Percentiles rank a stretch among this genome's conserved stretches.
These are phyloP conservation scores for Nesidiocoris tenuis DNA, from an alignment of 2,888 invertebrate species.

Conservation along the genomic window DNA sequence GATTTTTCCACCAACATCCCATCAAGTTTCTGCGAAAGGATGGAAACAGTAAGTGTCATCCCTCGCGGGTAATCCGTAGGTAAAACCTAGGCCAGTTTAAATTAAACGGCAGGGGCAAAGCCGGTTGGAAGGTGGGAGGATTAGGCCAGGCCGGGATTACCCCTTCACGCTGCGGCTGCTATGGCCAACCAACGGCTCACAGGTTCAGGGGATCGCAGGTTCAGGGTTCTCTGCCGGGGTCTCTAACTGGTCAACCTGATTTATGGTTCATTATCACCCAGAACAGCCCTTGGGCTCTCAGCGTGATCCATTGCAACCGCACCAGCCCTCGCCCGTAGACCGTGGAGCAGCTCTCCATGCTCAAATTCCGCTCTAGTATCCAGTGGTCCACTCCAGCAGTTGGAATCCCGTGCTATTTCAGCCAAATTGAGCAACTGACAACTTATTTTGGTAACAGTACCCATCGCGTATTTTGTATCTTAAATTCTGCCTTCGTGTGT, in stretches of 20 bases:
- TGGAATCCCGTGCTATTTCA: no score
- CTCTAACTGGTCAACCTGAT: slow-evolving; percentile 39
- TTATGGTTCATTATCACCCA: slow-evolving; percentile 43
- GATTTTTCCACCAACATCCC: no score
- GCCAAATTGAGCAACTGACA: no score
- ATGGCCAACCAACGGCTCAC: slow-evolving; percentile 25
- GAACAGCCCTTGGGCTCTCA: slow-evolving; percentile 5
- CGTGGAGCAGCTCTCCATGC: no score
- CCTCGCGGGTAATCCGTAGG: background rate
- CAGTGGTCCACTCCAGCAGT: no score
- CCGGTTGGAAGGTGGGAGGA: slow-evolving; percentile 22
- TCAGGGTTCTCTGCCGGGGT: background rate
- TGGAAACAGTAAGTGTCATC: background rate
- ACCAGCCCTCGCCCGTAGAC: slow-evolving; percentile 10
- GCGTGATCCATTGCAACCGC: slow-evolving; percentile 40
- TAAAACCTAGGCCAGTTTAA: slow-evolving; percentile 23
- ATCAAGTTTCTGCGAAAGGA: no score
- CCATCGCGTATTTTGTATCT: no score
- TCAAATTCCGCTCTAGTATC: no score
- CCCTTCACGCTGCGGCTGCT: slow-evolving; percentile 23
- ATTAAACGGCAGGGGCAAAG: slow-evolving; percentile 31
- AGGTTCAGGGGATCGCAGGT: background rate
- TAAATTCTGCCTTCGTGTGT: no score
- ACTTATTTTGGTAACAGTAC: no score
- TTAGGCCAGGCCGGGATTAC: slow-evolving; percentile 38